Conservation (phyloP, 2,888 invertebrate genomes). For the Pyrocoelia pectoralis region DNA sequence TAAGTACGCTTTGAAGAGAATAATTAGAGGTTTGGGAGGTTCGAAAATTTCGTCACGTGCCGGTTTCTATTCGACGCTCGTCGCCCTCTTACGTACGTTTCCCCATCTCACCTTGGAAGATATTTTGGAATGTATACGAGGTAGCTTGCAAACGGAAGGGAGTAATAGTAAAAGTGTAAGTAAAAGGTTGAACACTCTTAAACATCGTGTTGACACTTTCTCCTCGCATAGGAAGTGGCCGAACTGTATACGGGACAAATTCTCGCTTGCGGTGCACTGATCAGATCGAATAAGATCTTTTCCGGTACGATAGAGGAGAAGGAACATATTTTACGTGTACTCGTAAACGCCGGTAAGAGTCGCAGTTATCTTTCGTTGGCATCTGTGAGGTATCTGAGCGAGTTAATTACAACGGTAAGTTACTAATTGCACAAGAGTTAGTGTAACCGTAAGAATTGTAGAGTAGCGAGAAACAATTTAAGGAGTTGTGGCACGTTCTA, state of each 20-base stretch:
- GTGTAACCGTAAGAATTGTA: constrained; percentile 48
- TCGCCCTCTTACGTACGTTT: constrained; percentile 64
- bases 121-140: constrained; percentile 68
- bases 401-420: constrained; percentile 66
- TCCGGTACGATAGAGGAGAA: constrained; percentile 63
- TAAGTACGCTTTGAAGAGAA: constrained; percentile 71
- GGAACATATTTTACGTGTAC: constrained; percentile 58
- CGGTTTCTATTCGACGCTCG: constrained; percentile 75
- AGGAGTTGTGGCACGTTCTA: constrained; percentile 68
- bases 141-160: constrained; percentile 69
- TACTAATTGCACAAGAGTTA: background rate
- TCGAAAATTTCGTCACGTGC: constrained; percentile 69
- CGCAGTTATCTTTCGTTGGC: constrained; percentile 69
- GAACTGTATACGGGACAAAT: constrained; percentile 77
- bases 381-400: constrained; percentile 68
- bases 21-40: constrained; percentile 77
- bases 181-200: constrained; percentile 33
- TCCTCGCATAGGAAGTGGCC: constrained; percentile 70
- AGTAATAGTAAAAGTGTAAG: constrained; percentile 74
- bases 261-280: constrained; percentile 73
- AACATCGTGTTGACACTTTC: constrained; percentile 13
- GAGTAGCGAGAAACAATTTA: constrained; percentile 65
- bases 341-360: constrained; percentile 66
- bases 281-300: constrained; percentile 69
- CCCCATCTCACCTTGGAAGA: constrained; percentile 62